A percentile compares a stretch with the other conserved stretches of the same genome.
Evolutionary conservation across 2,113 vertebrate genomes (phyloP).

Genomic region (Urocynchramus pylzowi): DNA sequence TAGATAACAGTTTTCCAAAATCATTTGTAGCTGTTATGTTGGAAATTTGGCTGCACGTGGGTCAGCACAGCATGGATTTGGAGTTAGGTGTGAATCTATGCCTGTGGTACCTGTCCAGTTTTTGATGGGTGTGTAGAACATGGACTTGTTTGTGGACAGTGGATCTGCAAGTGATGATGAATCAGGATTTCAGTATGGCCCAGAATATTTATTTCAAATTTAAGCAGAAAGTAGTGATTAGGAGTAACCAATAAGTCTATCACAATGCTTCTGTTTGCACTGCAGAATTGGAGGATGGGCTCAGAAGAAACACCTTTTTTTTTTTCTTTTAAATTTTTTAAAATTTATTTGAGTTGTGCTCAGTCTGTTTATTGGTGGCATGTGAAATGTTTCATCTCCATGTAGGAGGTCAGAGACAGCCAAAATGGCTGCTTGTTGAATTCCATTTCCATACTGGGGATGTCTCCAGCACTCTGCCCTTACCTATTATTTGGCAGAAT

Average conservation of each 20-base stretch:
- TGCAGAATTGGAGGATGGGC: not conserved
- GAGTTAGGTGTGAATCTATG: not conserved
- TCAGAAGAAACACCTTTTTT: not conserved
- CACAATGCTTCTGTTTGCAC: accelerated
- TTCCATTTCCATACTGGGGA: not conserved
- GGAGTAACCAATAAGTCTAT: not conserved
- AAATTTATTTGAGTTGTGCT: not conserved
- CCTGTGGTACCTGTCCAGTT: not conserved
- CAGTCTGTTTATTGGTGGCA: not conserved
- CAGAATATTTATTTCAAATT: not conserved
- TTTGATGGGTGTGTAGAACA: not conserved
- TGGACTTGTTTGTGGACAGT: not conserved
- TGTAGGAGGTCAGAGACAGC: not conserved
- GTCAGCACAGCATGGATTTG: not conserved
- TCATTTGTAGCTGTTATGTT: not conserved
- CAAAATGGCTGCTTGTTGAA: not conserved
- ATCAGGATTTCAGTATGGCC: not conserved
- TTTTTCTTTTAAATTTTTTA: not conserved
- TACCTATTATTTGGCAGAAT: not conserved
- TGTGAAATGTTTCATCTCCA: not conserved
- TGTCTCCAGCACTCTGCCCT: not conserved
- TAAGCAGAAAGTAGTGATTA: not conserved
- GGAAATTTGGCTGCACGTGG: not conserved
- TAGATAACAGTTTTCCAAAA: not conserved
- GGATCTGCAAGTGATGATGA: not conserved